phyloP scores from a whole-genome alignment of 2,113 vertebrate species.

The Bucco capensis region DNA sequence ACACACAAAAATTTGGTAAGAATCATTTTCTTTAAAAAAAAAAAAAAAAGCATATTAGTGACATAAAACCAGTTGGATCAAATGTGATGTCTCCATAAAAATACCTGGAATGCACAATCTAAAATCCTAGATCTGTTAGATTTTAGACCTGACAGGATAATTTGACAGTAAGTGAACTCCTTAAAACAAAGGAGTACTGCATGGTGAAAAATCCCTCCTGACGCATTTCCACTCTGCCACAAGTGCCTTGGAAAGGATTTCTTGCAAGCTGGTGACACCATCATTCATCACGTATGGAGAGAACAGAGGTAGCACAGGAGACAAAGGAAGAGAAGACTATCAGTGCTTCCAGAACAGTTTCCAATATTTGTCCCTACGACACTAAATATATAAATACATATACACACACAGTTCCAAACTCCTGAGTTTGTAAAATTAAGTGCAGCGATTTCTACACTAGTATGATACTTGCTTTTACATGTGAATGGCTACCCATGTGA shows the following conservation, averaged over 20 bases:
- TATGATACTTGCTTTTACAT: neutral
- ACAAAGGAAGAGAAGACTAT: neutral
- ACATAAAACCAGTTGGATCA: neutral
- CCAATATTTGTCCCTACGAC: neutral
- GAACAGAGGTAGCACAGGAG: neutral
- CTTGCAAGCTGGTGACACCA: neutral
- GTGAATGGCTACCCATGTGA: neutral
- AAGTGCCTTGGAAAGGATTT: neutral
- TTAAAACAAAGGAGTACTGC: neutral
- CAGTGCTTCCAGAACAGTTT: neutral
- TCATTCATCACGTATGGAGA: neutral
- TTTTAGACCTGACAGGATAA: neutral
- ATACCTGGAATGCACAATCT: neutral
- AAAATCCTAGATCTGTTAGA: neutral
- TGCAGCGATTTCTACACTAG: neutral
- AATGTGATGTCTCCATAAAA: neutral
- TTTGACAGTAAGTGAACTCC: neutral
- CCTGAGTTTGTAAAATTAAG: neutral
- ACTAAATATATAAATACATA: neutral
- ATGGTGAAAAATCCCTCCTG: neutral
- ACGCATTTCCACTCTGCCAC: neutral
- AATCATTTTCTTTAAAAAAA: no score
- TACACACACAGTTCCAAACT: neutral
- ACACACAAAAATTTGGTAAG: neutral
- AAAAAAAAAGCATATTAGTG: neutral